phyloP scores from a whole-genome alignment of 2,888 invertebrate genomes.

The Sarcophaga caerulescens region DNA sequence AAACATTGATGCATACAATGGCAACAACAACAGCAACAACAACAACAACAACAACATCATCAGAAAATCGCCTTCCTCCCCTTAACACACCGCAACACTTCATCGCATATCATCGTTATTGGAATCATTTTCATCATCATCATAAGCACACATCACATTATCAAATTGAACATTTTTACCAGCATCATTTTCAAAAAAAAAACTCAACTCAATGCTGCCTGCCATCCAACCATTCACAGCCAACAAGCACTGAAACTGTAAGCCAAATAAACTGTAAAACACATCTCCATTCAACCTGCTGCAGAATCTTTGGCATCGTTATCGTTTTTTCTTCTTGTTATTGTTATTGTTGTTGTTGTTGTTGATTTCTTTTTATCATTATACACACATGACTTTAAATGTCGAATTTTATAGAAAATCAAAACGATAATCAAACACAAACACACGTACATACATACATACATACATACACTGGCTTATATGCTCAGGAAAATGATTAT shows the following conservation, averaged over 20 bases:
- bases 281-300: constrained; percentile 16
- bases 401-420: constrained; percentile 63
- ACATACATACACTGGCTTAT: neutral
- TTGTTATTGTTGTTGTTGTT: neutral
- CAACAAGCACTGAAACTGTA: no score
- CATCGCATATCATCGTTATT: neutral
- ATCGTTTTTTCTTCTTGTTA: neutral
- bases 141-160: constrained; percentile 55
- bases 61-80: constrained; percentile 10
- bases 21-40: no score
- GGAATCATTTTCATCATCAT: constrained; percentile 6
- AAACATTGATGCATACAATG: constrained; percentile 5
- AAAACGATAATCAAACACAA: constrained; percentile 50
- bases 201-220: neutral
- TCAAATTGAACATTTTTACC: constrained; percentile 51
- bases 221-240: constrained; percentile 17
- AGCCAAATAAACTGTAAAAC: constrained; percentile 19
- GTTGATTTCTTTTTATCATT: constrained; percentile 37
- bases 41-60: no score
- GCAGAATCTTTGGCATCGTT: constrained; percentile 41
- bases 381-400: constrained; percentile 65
- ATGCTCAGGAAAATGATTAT: neutral
- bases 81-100: constrained; percentile 20
- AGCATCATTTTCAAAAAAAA: constrained; percentile 27
- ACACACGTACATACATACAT: neutral